Evolutionary conservation across 2,888 invertebrate genomes (phyloP), one percentile per base, ranked within the genome.

Genomic region (Ochropleura leucogaster): DNA sequence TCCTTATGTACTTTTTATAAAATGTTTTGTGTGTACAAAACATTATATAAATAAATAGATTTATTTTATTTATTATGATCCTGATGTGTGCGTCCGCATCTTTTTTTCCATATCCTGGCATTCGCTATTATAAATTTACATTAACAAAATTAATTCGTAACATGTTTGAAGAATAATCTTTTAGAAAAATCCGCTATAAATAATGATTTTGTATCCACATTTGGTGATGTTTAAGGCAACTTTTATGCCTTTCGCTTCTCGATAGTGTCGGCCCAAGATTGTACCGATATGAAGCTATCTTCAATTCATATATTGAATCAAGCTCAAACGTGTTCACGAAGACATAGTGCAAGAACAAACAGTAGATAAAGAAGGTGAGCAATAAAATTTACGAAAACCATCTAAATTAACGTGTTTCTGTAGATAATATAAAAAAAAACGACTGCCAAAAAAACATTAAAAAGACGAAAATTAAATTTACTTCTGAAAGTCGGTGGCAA

Each of bases 281-380:
- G 80, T 44, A 42, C 53, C 18, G 88, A 87, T 87, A 88, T 87
- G 78, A 88, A 79, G 63, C 74, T 73, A 77, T 85, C 79, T 83
- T 81, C 70, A 53, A 87, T 85, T 87, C 85, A 77, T 72, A 86
- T 77, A 78, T 71, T 59, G 77, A 77, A 66, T 44, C 53, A 64
- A 72, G 66, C 74, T 63, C 73, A 85, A 88, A 86, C 88, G 65
- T 74, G 84, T 77, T 82, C 71, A 44, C 4, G 3, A 12, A 53
- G 68, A 9, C 84, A 79, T 44, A 63, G 63, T 40, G 9, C 7
- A 71, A 42, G 9, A 0, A 42, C 30, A 8, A n/a, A 10, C 85
- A 80, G 84, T 57, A 88, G 67, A 14, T 66, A 46, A 65, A 78
- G 8, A 0, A 16, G 12, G 7, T 18, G 18, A 51, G 10, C 10